A percentile compares a stretch with the other conserved stretches of the same genome.
Evolutionary conservation across 2,113 vertebrate genomes (phyloP).

Genomic region (Carettochelys insculpta): DNA sequence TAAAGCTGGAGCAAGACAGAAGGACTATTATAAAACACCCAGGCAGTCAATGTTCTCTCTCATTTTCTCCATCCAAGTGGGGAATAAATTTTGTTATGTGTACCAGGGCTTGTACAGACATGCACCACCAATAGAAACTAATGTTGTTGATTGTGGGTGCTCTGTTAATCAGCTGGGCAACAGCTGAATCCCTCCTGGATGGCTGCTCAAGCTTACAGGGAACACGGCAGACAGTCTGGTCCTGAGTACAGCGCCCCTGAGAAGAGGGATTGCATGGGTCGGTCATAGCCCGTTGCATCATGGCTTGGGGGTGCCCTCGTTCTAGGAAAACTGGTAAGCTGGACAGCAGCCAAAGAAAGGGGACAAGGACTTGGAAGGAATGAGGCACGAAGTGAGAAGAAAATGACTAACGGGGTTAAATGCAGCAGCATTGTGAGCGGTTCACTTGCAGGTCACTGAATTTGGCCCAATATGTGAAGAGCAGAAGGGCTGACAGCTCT

Average conservation of each 20-base stretch:
- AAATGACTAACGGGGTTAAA: not conserved
- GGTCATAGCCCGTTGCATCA: not conserved
- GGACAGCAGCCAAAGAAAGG: not conserved
- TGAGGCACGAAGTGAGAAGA: not conserved
- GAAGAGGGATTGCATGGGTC: not conserved
- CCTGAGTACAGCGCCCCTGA: not conserved
- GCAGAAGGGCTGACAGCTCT: too few species aligned
- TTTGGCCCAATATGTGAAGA: accelerated
- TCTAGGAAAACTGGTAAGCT: not conserved
- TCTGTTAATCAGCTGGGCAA: too few species aligned
- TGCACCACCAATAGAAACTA: too few species aligned
- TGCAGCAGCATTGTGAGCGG: not conserved
- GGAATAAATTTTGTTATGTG: too few species aligned
- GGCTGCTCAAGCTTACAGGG: too few species aligned
- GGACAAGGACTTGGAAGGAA: not conserved
- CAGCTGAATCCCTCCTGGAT: too few species aligned
- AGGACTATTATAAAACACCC: not conserved
- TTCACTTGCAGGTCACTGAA: accelerated
- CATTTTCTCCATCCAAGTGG: too few species aligned
- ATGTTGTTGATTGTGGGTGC: too few species aligned
- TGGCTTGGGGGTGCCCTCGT: not conserved
- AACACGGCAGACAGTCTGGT: not conserved
- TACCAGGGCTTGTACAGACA: too few species aligned
- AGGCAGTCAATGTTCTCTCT: too few species aligned
- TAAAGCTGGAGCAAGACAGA: not conserved